Conservation (phyloP, 2,113 vertebrate genomes). For the Larimichthys polyactis region DNA sequence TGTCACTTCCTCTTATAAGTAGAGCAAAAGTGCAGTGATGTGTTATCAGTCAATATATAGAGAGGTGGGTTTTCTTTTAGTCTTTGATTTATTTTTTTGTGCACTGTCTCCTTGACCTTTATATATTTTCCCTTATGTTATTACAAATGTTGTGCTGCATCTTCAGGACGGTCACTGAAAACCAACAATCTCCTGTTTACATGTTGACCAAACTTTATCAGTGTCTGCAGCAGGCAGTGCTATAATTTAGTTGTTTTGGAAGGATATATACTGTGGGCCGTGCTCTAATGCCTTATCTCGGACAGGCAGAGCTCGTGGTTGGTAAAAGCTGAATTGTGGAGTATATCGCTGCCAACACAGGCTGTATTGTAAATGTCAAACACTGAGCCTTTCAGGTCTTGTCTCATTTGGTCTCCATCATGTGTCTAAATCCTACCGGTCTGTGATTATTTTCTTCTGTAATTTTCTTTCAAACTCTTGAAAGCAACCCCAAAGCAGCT, state of each 20-base stretch:
- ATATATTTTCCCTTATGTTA: neutral
- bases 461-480: neutral
- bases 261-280: neutral
- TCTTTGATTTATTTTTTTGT: no score
- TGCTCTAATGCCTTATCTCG: constrained; percentile 49
- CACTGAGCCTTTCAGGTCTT: constrained; percentile 17
- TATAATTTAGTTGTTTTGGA: constrained; percentile 22
- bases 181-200: neutral
- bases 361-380: constrained; percentile 44
- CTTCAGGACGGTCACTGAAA: neutral
- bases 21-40: neutral
- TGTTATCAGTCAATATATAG: neutral
- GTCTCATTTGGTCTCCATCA: constrained; percentile 38
- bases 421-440: constrained; percentile 17
- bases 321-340: constrained; percentile 7
- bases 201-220: constrained; percentile 20
- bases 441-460: neutral
- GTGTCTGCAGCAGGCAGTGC: constrained; percentile 16
- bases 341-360: constrained; percentile 24
- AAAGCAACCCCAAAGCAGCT: neutral
- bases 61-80: neutral
- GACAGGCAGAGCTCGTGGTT: constrained; percentile 35
- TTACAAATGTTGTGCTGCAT: neutral
- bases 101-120: neutral
- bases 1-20: constrained; percentile 31